Conservation (phyloP, 2,113 vertebrate genomes). For the Neotoma lepida region DNA sequence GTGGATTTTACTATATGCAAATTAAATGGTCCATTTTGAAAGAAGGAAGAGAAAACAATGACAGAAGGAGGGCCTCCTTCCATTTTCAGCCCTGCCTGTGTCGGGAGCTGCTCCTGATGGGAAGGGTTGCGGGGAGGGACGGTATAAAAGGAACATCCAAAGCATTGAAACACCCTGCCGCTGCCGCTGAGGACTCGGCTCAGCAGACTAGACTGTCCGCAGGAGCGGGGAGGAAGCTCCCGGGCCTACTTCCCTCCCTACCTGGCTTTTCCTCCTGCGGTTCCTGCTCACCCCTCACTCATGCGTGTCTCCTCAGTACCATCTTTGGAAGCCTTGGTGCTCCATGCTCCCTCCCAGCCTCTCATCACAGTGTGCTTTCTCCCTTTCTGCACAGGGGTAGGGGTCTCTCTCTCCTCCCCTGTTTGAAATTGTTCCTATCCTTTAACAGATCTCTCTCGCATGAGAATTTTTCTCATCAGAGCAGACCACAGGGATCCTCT, state of each 20-base stretch:
- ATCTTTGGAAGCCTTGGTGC: not conserved
- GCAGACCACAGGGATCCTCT: not conserved
- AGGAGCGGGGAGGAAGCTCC: not conserved
- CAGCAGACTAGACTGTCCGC: not conserved
- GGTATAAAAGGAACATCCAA: not conserved
- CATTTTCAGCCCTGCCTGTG: not conserved
- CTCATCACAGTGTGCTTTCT: not conserved
- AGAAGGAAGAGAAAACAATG: not conserved
- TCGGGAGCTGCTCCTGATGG: not conserved
- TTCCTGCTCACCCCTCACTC: not conserved
- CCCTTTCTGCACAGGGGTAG: not conserved
- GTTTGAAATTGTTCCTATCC: not conserved
- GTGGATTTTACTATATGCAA: not conserved
- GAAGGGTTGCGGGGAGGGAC: too few species aligned
- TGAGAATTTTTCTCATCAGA: not conserved
- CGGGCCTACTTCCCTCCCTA: not conserved
- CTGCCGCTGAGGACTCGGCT: not conserved
- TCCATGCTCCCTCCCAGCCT: not conserved
- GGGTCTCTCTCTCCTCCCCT: not conserved
- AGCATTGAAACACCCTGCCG: not conserved
- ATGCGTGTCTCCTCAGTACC: rapidly evolving
- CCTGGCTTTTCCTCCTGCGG: not conserved
- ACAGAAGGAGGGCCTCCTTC: not conserved
- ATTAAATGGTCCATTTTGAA: not conserved
- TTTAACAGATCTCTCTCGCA: not conserved